phyloP scores from a whole-genome alignment of 2,888 invertebrate genomes.

The Eustalomyia histrio region DNA sequence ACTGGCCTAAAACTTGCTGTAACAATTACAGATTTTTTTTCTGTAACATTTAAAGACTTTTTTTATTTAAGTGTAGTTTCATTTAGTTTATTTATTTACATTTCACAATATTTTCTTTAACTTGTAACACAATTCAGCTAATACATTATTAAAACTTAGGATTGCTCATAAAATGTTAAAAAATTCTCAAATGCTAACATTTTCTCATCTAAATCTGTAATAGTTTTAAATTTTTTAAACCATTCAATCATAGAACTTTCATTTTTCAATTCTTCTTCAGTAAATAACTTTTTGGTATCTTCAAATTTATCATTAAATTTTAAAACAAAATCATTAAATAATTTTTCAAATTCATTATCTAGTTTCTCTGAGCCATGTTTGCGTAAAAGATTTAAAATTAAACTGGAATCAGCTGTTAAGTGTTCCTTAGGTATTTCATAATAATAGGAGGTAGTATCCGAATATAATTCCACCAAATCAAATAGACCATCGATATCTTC shows the following conservation, averaged over 20 bases:
- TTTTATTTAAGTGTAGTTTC: too few relatives aligned
- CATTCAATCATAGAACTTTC: slow-evolving; percentile 49
- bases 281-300: slow-evolving; percentile 7
- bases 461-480: slow-evolving; percentile 37
- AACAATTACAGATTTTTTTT: too few relatives aligned
- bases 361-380: slow-evolving; percentile 46
- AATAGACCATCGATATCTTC: slow-evolving; percentile 29
- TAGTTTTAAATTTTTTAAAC: slow-evolving; percentile 43
- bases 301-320: slow-evolving; percentile 26
- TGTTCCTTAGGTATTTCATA: slow-evolving; percentile 8
- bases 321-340: slow-evolving; percentile 28
- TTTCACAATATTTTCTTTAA: too few relatives aligned
- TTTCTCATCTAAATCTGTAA: slow-evolving; percentile 40
- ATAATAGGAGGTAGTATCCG: slow-evolving; percentile 38
- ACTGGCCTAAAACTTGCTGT: too few relatives aligned
- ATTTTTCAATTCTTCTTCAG: slow-evolving; percentile 1
- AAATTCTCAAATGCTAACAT: slow-evolving; percentile 41
- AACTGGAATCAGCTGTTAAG: background rate
- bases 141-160: too few relatives aligned
- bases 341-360: slow-evolving; percentile 36
- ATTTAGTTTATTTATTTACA: too few relatives aligned
- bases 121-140: too few relatives aligned
- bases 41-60: too few relatives aligned
- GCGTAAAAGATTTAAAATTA: slow-evolving; percentile 31
- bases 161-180: slow-evolving; percentile 35